Evolutionary conservation across 2,113 vertebrate genomes (phyloP).

Genomic region (Ranitomeya imitator): DNA sequence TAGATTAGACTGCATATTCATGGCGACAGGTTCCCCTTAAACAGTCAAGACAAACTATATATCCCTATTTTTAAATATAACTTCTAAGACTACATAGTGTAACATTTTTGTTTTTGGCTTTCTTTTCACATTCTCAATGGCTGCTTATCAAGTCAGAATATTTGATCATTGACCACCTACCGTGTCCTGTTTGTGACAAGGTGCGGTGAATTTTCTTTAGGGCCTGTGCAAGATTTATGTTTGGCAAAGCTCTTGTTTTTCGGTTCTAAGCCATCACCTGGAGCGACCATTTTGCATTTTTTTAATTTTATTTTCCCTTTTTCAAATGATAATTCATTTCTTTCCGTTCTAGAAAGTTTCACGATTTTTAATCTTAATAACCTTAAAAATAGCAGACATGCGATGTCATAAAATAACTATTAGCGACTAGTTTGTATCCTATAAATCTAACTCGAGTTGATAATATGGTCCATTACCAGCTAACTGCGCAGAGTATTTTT

Average conservation of each 20-base stretch:
- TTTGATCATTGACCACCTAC: background rate
- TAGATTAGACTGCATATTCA: too few relatives aligned
- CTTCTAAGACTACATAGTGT: too few relatives aligned
- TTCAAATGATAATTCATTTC: constrained; percentile 67
- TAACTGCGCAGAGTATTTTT: constrained; percentile 87
- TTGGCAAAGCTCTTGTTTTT: constrained; percentile 22
- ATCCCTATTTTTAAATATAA: too few relatives aligned
- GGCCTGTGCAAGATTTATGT: background rate
- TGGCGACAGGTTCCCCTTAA: too few relatives aligned
- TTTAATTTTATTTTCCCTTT: constrained; percentile 67
- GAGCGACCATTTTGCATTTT: constrained; percentile 56
- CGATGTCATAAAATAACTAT: constrained; percentile 85
- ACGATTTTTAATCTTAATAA: constrained; percentile 79
- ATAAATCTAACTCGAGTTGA: constrained; percentile 85
- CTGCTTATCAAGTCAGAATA: background rate
- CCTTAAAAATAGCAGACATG: constrained; percentile 71
- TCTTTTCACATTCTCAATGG: background rate
- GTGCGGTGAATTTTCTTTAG: background rate
- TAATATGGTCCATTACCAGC: constrained; percentile 90
- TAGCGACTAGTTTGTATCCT: constrained; percentile 86
- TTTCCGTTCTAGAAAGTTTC: constrained; percentile 76
- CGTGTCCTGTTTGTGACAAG: background rate
- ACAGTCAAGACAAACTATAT: too few relatives aligned
- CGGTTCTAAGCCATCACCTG: constrained; percentile 49
- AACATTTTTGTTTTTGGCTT: too few relatives aligned